A percentile compares a stretch with the other conserved stretches of the same genome.
phyloP scores from a whole-genome alignment of 2,888 invertebrate species.

The Stenichneumon culpator region DNA sequence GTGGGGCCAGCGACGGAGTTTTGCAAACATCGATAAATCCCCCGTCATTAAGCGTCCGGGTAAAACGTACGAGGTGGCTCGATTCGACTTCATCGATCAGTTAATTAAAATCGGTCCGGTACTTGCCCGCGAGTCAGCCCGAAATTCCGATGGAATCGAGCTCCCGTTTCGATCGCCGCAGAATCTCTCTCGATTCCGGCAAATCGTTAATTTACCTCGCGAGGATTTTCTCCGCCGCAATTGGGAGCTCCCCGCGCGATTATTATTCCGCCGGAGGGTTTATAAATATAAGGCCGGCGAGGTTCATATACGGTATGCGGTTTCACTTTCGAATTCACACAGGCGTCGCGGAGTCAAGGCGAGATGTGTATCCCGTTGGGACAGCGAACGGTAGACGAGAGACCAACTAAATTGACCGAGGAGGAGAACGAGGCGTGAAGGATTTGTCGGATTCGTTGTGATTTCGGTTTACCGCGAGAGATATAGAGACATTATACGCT shows the following conservation, averaged over 20 bases:
- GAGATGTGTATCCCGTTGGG: slow-evolving; percentile 42
- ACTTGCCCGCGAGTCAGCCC: too few species aligned
- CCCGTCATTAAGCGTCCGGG: slow-evolving; percentile 58
- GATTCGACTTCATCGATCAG: too few species aligned
- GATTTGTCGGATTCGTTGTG: slow-evolving; percentile 56
- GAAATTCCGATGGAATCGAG: too few species aligned
- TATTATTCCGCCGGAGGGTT: slow-evolving; percentile 46
- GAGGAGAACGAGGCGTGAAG: slow-evolving; percentile 34
- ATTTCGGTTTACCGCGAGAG: slow-evolving; percentile 28
- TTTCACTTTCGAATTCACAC: slow-evolving; percentile 79
- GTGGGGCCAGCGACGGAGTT: slow-evolving; percentile 4
- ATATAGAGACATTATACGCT: slow-evolving; percentile 51
- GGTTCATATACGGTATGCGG: slow-evolving; percentile 62
- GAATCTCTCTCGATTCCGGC: not conserved
- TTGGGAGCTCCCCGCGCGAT: slow-evolving; percentile 54
- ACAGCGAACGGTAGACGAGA: not conserved
- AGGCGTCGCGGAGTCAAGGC: slow-evolving; percentile 71
- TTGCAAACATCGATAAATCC: slow-evolving; percentile 63
- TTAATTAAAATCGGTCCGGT: too few species aligned
- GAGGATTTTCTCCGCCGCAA: not conserved
- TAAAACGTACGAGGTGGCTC: not conserved
- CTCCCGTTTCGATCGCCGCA: slow-evolving; percentile 35
- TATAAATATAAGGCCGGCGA: slow-evolving; percentile 19
- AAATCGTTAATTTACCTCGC: slow-evolving; percentile 35
- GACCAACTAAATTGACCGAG: slow-evolving; percentile 25